Evolutionary conservation across 2,797 vertebrate species (phyloP).

Genomic region (Pangasius djambal): DNA sequence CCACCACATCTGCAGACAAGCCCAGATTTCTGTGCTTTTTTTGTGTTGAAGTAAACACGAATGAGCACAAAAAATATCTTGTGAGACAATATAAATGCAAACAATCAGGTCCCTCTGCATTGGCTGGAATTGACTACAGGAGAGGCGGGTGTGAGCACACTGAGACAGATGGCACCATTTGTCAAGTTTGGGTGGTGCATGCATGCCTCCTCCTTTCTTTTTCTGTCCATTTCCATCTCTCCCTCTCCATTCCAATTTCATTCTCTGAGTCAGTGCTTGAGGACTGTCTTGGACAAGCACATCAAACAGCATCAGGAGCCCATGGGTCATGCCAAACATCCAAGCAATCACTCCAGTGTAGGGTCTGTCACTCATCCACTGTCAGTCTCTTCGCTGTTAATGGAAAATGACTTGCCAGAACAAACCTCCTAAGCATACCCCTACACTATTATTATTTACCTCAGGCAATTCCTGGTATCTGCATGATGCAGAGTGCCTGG

Average conservation of each 20-base stretch:
- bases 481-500: slow-evolving; percentile 65
- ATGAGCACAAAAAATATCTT: slow-evolving; percentile 37
- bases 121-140: slow-evolving; percentile 56
- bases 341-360: slow-evolving; percentile 71
- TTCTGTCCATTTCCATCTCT: slow-evolving; percentile 7
- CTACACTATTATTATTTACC: slow-evolving; percentile 67
- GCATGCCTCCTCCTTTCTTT: slow-evolving; percentile 17
- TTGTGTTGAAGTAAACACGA: slow-evolving; percentile 45
- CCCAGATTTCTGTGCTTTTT: slow-evolving; percentile 36
- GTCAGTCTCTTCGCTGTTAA: slow-evolving; percentile 58
- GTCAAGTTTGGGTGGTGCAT: slow-evolving; percentile 63
- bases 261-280: slow-evolving; percentile 48
- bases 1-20: slow-evolving; percentile 34
- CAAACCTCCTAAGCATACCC: slow-evolving; percentile 32
- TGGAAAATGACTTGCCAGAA: slow-evolving; percentile 62
- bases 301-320: slow-evolving; percentile 59
- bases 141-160: slow-evolving; percentile 56
- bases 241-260: background rate
- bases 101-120: slow-evolving; percentile 52
- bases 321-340: slow-evolving; percentile 69
- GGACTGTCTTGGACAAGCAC: slow-evolving; percentile 61
- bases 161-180: slow-evolving; percentile 72
- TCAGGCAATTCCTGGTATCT: slow-evolving; percentile 63
- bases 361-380: slow-evolving; percentile 63
- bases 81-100: slow-evolving; percentile 61